Evolutionary conservation across 2,888 invertebrate species (phyloP).

Genomic region (Therioaphis trifolii): DNA sequence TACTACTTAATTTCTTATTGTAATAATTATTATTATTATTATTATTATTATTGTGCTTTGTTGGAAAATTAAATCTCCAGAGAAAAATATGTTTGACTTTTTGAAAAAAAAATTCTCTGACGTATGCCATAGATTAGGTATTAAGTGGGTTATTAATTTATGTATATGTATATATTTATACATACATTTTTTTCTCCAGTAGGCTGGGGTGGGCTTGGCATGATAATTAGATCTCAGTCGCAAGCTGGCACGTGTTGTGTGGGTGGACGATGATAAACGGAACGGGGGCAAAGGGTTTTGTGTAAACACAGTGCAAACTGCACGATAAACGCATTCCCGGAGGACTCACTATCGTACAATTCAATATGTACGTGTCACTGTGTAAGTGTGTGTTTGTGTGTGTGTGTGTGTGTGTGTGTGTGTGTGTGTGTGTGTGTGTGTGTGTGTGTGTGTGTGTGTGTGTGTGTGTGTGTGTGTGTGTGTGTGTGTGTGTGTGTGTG

Average conservation of each 20-base stretch:
- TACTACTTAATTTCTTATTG: too few relatives aligned
- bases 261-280: constrained; percentile 42
- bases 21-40: too few relatives aligned
- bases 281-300: constrained; percentile 14
- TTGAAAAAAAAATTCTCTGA: too few relatives aligned
- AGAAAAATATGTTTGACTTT: too few relatives aligned
- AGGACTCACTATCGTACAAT: constrained; percentile 37
- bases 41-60: too few relatives aligned
- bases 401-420: background rate
- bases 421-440: background rate
- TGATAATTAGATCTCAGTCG: constrained; percentile 35
- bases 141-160: too few relatives aligned
- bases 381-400: background rate
- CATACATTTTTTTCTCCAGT: background rate
- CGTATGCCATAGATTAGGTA: too few relatives aligned
- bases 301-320: constrained; percentile 61
- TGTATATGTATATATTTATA: too few relatives aligned
- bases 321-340: constrained; percentile 57
- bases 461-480: constrained; percentile 16
- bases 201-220: background rate
- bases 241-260: constrained; percentile 26
- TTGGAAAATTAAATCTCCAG: too few relatives aligned
- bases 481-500: background rate
- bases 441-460: background rate
- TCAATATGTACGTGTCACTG: constrained; percentile 30